These are phyloP conservation scores for Ischnus inquisitorius DNA, from an alignment of 2,888 invertebrate species.

Conservation along the genomic window DNA sequence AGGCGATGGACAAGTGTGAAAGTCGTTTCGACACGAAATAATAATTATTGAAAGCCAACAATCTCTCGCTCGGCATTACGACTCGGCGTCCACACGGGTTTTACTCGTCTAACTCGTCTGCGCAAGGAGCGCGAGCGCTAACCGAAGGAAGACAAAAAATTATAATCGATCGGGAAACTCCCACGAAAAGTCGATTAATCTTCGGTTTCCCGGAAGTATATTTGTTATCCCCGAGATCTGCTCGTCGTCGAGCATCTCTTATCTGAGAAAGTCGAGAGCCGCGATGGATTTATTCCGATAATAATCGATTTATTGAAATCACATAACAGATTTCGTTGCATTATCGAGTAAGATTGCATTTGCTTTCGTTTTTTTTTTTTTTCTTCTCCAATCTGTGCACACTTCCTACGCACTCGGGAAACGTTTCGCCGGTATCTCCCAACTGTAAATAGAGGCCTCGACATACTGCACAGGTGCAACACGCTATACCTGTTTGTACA, in stretches of 20 bases:
- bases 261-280: not conserved
- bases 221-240: conserved; percentile 8
- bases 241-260: not conserved
- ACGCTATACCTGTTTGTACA: conserved; percentile 37
- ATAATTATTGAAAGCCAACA: conserved; percentile 27
- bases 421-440: conserved; percentile 27
- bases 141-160: not conserved
- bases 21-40: conserved; percentile 61
- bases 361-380: too few relatives aligned
- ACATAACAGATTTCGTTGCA: not conserved
- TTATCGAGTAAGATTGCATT: not conserved
- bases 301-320: not conserved
- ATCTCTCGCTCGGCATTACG: conserved; percentile 23
- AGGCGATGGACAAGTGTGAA: conserved; percentile 51
- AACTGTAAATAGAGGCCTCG: conserved; percentile 35
- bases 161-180: conserved; percentile 7
- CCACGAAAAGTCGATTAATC: not conserved
- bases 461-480: conserved; percentile 61
- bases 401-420: conserved; percentile 51
- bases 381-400: conserved; percentile 30
- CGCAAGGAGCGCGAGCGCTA: not conserved
- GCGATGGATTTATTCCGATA: not conserved
- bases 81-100: not conserved
- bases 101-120: not conserved
- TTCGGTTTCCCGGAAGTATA: not conserved